Evolutionary conservation across 2,888 invertebrate genomes (phyloP).

Genomic region (Ferrisia virgata): DNA sequence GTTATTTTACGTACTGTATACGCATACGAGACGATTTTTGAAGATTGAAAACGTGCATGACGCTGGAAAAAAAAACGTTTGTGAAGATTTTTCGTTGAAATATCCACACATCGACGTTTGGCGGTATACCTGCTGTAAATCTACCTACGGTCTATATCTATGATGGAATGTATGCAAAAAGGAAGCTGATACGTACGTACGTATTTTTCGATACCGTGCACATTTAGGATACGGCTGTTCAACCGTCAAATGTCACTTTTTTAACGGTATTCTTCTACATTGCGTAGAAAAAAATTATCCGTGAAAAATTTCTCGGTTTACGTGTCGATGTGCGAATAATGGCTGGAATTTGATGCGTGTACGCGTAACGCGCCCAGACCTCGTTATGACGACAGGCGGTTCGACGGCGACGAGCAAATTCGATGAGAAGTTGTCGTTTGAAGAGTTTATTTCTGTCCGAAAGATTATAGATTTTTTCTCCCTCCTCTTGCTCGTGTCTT

Average conservation of each 20-base stretch:
- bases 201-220: neutral
- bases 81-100: neutral
- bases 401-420: neutral
- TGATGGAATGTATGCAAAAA: too few relatives aligned
- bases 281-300: slow-evolving; percentile 1
- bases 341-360: neutral
- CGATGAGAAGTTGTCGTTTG: neutral
- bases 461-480: neutral
- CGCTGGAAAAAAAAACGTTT: neutral
- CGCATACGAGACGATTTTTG: too few relatives aligned
- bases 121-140: too few relatives aligned
- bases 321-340: slow-evolving; percentile 14
- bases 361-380: neutral
- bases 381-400: neutral
- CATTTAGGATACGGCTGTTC: neutral
- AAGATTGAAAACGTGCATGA: neutral
- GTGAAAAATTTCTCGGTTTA: neutral
- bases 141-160: too few relatives aligned
- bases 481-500: neutral
- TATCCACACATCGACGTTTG: neutral
- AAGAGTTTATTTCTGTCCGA: neutral
- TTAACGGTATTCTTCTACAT: neutral
- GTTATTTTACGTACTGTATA: too few relatives aligned
- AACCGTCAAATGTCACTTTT: slow-evolving; percentile 14
- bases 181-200: too few relatives aligned